A percentile compares a stretch with the other conserved stretches of the same genome.
Evolutionary conservation across 2,797 vertebrate species (phyloP).

Genomic region (Melanotaenia parkinsoni): DNA sequence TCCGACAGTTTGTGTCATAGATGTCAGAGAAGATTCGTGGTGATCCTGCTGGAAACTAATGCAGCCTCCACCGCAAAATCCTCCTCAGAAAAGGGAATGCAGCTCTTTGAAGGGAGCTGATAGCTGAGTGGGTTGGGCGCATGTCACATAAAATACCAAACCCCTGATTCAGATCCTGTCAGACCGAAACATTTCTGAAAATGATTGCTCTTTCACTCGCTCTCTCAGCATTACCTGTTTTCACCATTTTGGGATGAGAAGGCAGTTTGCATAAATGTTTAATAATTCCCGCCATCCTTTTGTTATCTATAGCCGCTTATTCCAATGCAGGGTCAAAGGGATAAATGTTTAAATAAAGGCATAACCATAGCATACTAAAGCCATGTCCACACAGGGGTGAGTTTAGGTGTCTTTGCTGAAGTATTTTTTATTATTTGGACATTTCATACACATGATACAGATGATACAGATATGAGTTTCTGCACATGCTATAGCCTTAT

Average conservation of each 20-base stretch:
- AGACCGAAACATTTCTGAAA: neutral
- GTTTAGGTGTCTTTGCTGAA: no score
- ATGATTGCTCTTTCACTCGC: neutral
- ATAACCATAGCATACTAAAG: no score
- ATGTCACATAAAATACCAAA: neutral
- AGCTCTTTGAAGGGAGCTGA: slow-evolving; percentile 11
- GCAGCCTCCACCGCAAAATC: slow-evolving; percentile 32
- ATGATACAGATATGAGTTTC: no score
- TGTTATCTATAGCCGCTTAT: no score
- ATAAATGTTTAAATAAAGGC: no score
- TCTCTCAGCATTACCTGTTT: neutral
- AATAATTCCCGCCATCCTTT: no score
- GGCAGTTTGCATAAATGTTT: neutral
- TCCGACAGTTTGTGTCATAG: slow-evolving; percentile 16
- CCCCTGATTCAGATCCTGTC: neutral
- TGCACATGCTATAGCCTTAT: no score
- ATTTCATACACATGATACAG: no score
- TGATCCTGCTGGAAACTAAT: slow-evolving; percentile 24
- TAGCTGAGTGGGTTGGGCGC: slow-evolving; percentile 12
- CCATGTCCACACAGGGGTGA: no score
- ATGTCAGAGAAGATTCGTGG: slow-evolving; percentile 1
- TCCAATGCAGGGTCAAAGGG: no score
- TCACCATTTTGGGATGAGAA: neutral
- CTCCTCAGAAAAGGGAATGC: slow-evolving; percentile 34
- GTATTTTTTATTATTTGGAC: no score